Percentiles rank a stretch among this genome's conserved stretches.
These are phyloP conservation scores for Python bivittatus DNA, from an alignment of 2,113 vertebrate genomes.

Conservation along the genomic window DNA sequence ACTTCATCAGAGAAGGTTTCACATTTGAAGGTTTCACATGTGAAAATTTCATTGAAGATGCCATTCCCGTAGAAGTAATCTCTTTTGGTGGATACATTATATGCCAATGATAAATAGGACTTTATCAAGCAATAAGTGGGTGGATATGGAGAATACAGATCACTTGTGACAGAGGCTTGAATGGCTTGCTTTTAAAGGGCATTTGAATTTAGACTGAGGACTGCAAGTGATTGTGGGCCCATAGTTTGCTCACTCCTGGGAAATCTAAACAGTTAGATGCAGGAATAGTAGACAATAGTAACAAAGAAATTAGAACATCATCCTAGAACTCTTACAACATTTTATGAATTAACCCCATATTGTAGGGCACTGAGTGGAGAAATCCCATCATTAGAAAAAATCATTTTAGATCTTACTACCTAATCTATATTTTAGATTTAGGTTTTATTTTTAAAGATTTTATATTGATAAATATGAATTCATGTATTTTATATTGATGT, in stretches of 20 bases:
- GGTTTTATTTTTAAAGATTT: not conserved
- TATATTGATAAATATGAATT: not conserved
- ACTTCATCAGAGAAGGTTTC: no score
- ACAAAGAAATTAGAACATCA: not conserved
- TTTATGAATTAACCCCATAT: not conserved
- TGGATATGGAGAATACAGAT: no score
- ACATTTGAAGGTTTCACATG: no score
- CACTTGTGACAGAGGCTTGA: no score
- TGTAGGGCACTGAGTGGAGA: conserved; percentile 1
- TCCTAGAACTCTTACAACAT: not conserved
- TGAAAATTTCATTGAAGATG: no score
- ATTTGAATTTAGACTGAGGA: no score
- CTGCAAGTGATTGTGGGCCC: not conserved
- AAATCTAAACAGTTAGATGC: not conserved
- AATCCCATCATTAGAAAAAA: not conserved
- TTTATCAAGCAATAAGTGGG: no score
- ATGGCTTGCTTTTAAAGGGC: no score
- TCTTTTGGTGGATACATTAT: no score
- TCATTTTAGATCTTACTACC: not conserved
- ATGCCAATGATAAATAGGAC: not conserved
- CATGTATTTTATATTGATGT: not conserved
- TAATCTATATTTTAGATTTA: not conserved
- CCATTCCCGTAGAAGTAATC: no score
- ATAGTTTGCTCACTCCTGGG: not conserved
- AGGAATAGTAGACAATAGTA: no score